A percentile compares a stretch with the other conserved stretches of the same genome.
phyloP scores from a whole-genome alignment of 2,888 invertebrate species.

The Rhingia rostrata region DNA sequence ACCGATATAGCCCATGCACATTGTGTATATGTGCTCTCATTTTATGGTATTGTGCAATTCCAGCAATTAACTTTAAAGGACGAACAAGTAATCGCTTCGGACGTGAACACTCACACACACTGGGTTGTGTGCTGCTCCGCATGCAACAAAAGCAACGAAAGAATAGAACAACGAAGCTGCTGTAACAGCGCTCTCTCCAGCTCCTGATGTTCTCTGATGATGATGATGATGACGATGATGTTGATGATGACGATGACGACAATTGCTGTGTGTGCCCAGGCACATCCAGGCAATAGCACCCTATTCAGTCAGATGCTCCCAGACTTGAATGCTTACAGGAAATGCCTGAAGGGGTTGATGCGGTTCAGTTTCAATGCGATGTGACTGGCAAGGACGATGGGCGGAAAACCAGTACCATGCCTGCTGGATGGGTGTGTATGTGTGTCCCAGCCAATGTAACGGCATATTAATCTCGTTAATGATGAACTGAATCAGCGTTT shows the following conservation, averaged over 20 bases:
- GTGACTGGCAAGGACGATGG: constrained; percentile 61
- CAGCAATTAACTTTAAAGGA: constrained; percentile 77
- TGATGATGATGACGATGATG: constrained; percentile 39
- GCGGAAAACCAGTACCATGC: constrained; percentile 2
- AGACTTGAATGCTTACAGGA: constrained; percentile 54
- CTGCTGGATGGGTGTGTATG: constrained; percentile 19
- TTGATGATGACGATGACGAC: constrained; percentile 66
- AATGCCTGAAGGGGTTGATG: constrained; percentile 65
- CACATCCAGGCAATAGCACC: constrained; percentile 60
- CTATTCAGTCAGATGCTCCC: constrained; percentile 35
- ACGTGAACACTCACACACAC: constrained; percentile 60
- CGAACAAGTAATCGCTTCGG: constrained; percentile 76
- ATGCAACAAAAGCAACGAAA: constrained; percentile 34
- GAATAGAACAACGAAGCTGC: constrained; percentile 9
- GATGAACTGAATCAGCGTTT: constrained; percentile 83
- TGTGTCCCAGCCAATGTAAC: constrained; percentile 81
- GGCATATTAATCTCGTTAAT: constrained; percentile 83
- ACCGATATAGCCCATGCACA: constrained; percentile 63
- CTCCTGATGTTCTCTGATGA: constrained; percentile 48
- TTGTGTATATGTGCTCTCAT: constrained; percentile 59
- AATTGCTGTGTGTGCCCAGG: constrained; percentile 61
- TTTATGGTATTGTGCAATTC: constrained; percentile 73
- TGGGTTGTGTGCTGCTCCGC: not conserved
- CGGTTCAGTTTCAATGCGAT: constrained; percentile 65
- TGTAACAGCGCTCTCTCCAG: constrained; percentile 19